Evolutionary conservation across 2,888 invertebrate species (phyloP).

Genomic region (Tiphia femorata): DNA sequence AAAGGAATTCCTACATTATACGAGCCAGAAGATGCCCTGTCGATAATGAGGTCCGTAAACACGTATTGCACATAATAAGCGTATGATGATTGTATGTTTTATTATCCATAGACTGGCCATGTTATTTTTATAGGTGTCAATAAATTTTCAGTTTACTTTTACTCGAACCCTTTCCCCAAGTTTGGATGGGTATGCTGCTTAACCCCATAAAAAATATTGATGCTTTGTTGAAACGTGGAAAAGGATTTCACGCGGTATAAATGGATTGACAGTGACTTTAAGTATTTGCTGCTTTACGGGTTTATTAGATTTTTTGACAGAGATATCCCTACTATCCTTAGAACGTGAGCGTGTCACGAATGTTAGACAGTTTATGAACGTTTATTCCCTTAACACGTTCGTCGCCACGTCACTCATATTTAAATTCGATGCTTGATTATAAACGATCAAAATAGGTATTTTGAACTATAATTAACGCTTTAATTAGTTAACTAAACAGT

Average conservation of each 20-base stretch:
- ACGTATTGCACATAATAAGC: conserved; percentile 31
- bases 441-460: too few species aligned
- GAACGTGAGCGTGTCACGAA: too few species aligned
- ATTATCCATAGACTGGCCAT: conserved; percentile 36
- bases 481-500: too few species aligned
- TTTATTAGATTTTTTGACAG: too few species aligned
- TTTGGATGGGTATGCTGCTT: not conserved
- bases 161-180: conserved; percentile 36
- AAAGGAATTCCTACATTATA: too few species aligned
- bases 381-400: too few species aligned
- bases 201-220: conserved; percentile 4
- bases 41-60: conserved; percentile 25
- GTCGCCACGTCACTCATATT: too few species aligned
- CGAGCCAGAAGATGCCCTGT: conserved; percentile 14
- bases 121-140: conserved; percentile 55
- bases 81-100: conserved; percentile 46
- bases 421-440: too few species aligned
- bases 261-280: not conserved
- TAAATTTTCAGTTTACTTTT: conserved; percentile 51
- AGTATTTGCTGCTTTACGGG: too few species aligned
- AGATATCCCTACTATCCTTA: too few species aligned
- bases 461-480: too few species aligned
- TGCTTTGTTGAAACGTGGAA: not conserved
- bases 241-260: not conserved
- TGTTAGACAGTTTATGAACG: too few species aligned